Evolutionary conservation across 2,888 invertebrate genomes (phyloP), one percentile per base, ranked within the genome.

Genomic region (Ophioninae sp.): DNA sequence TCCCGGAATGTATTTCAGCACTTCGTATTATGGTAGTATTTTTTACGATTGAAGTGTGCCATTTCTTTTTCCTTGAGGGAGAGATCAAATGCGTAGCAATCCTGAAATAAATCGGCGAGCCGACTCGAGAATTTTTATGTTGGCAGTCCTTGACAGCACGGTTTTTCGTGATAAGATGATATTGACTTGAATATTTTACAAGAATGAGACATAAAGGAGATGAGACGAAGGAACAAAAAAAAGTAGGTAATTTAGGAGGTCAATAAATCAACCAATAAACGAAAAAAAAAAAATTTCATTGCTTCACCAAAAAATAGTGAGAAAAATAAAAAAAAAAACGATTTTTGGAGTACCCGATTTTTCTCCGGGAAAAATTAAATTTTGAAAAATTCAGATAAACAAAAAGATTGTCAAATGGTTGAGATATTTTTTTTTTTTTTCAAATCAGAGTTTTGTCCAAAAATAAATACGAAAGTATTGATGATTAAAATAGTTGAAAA

Each of bases 161-260:
- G 30, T 56, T 30, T 30, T 71, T 17, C 51, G 7, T 17, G 69
- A 56, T 17, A 41, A 56, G 17, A 51, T 56, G 37, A 58, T 41
- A 51, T 56, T 22, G 69, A 10, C 56, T 37, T 58, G n/a, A 37
- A 58, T 71, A 71, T 56, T 30, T 69, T 39, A 69, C 22, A 56
- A 13, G 30, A 30, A 56, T 10, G 13, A n/a, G 56, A 56, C 10
- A 69, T 22, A 6, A 37, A 30, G 17, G 51, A 51, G 51, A 51
- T 51, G 17, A 0, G 44, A 30, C 30, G 44, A 44, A 13, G 44
- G 44, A 13, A 44, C 10, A 10, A 13, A 17, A 17, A 5, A 51
- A 51, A 51, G 51, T 13, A 13, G 51, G 17, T 17, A 17, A 63
- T 10, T 17, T 8, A 30, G 13, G 0, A 17, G 22, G 17, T 6